These are phyloP conservation scores for Euwallacea similis DNA, from an alignment of 1,140 invertebrate genomes.

Conservation along the genomic window DNA sequence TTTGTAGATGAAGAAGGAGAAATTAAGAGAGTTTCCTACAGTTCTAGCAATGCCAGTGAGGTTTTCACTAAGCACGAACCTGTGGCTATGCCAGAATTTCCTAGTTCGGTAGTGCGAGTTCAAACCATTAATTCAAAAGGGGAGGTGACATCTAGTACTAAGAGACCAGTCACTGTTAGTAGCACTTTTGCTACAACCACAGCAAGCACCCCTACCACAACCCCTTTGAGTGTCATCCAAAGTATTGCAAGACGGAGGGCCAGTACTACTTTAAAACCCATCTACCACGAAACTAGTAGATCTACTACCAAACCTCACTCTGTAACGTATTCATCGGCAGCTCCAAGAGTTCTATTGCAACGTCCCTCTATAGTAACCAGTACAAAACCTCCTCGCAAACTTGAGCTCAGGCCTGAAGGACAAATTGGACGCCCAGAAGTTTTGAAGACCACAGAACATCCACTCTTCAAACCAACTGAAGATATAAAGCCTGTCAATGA, in stretches of 20 bases:
- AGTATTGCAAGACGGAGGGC: slow-evolving; percentile 60
- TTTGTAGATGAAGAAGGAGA: slow-evolving; percentile 79
- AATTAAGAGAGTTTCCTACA: slow-evolving; percentile 83
- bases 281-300: slow-evolving; percentile 28
- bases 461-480: slow-evolving; percentile 42
- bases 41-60: slow-evolving; percentile 61
- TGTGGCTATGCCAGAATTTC: slow-evolving; percentile 6
- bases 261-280: slow-evolving; percentile 35
- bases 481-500: slow-evolving; percentile 58
- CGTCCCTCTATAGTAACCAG: slow-evolving; percentile 31
- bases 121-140: slow-evolving; percentile 51
- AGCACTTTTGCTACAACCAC: slow-evolving; percentile 52
- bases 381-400: slow-evolving; percentile 1
- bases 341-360: slow-evolving; percentile 45
- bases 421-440: slow-evolving; percentile 48
- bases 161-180: slow-evolving; percentile 44
- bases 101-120: slow-evolving; percentile 53
- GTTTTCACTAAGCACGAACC: slow-evolving; percentile 58
- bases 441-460: slow-evolving; percentile 22
- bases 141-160: slow-evolving; percentile 54
- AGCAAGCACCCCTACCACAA: slow-evolving; percentile 41
- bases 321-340: slow-evolving; percentile 43
- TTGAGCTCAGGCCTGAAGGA: slow-evolving; percentile 44
- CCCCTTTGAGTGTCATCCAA: slow-evolving; percentile 62
- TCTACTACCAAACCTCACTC: slow-evolving; percentile 40